Evolutionary conservation across 2,888 invertebrate genomes (phyloP), one percentile per base, ranked within the genome.

Genomic region (Xanthia icteritia): DNA sequence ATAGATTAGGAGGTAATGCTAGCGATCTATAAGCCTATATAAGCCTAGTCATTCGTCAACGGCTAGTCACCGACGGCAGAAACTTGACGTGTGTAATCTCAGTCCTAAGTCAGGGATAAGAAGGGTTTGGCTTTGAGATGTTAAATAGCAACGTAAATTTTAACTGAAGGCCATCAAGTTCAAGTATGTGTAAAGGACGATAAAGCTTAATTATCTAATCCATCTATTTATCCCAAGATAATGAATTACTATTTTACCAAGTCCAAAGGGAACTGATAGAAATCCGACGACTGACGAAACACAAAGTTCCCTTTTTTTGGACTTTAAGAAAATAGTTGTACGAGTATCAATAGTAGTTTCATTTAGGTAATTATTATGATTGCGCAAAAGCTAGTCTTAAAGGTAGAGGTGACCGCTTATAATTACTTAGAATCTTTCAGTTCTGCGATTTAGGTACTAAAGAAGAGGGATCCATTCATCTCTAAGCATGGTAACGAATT

Each of bases 11-110:
- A 73, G 84, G 72, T 84, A 74, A 82, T 79, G 84, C 56, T 75
- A 82, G 73, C 73, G 68, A 73, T 70, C 78, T 84, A 73, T 86
- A 84, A 84, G 73, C 84, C 67, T 65, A 1, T 75, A 58, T 85
- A 85, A 85, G 82, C 86, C 73, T 77, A 87, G 87, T 83, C 81
- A 87, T 87, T 87, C 85, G 83, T 86, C 86, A 86, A 77, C 85
- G 83, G 80, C 80, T 81, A 86, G 80, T 87, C 76, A 87, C 85
- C 60, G 76, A 76, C 72, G 74, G 76, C 73, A 73, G 79, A 70
- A 77, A 81, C 83, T 77, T 83, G 86, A 86, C 86, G 81, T 83
- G 76, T 85, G 77, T 86, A 86, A 86, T 86, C 86, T 85, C 79
- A 83, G 77, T 5, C 83, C 83, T 86, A 81, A 87, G 83, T 87